Evolutionary conservation across 2,888 invertebrate species (phyloP), one percentile per base, ranked within the genome.

Genomic region (Anticlea derivata): DNA sequence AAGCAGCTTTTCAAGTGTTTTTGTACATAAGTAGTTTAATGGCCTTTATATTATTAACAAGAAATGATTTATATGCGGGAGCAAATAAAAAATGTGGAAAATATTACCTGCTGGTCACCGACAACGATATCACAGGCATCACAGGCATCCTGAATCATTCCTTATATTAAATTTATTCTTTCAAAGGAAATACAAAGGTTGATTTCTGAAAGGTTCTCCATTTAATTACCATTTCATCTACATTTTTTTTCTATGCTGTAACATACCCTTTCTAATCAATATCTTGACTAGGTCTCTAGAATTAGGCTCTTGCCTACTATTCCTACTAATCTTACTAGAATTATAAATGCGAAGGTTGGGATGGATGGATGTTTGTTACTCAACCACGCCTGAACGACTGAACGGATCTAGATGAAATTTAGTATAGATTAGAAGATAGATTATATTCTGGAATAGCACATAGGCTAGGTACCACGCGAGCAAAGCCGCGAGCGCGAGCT

Each of bases 271-370:
- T 55, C 51, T 47, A 58, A 46, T 53, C 60, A 56, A 59, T 59
- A 69, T 63, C 65, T 63, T 61, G 63, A 65, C 63, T 59, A 61
- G 63, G 67, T 70, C 73, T n/a, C n/a, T n/a, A n/a, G n/a, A n/a
- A n/a, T n/a, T 72, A 69, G 68, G 67, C 59, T 61, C 57, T 61
- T 55, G 54, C 59, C n/a, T n/a, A n/a, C n/a, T n/a, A n/a, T n/a
- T n/a, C n/a, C n/a, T n/a, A n/a, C n/a, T n/a, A n/a, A n/a, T n/a
- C n/a, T n/a, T n/a, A n/a, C n/a, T n/a, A n/a, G n/a, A n/a, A n/a
- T n/a, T n/a, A n/a, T n/a, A n/a, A n/a, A n/a, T n/a, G n/a, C n/a
- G n/a, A n/a, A n/a, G n/a, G n/a, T n/a, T n/a, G n/a, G n/a, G n/a
- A n/a, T n/a, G n/a, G n/a, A n/a, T n/a, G n/a, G n/a, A n/a, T n/a